A percentile compares a stretch with the other conserved stretches of the same genome.
phyloP scores from a whole-genome alignment of 2,888 invertebrate species.

The Melinaea marsaeus region DNA sequence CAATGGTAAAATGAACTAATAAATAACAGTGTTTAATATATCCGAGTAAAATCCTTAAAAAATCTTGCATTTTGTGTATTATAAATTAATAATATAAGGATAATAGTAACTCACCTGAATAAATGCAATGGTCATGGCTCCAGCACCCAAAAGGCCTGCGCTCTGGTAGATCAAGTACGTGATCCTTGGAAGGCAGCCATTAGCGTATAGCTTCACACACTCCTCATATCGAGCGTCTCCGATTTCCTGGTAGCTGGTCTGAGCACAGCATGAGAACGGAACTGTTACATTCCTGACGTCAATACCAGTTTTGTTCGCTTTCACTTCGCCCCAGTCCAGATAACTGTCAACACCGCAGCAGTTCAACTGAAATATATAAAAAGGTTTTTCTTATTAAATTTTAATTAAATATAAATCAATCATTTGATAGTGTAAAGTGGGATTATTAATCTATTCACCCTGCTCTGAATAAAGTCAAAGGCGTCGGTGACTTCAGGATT shows the following conservation, averaged over 20 bases:
- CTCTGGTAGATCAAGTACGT: conserved; percentile 82
- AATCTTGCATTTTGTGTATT: no score
- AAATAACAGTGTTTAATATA: no score
- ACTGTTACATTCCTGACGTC: conserved; percentile 63
- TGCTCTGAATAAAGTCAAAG: conserved; percentile 87
- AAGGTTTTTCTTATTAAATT: no score
- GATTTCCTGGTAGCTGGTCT: conserved; percentile 39
- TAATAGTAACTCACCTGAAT: conserved; percentile 79
- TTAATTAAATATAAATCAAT: no score
- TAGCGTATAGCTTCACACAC: conserved; percentile 63
- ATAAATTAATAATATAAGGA: not conserved
- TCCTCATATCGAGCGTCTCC: conserved; percentile 40
- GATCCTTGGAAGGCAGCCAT: conserved; percentile 81
- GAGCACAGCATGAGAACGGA: conserved; percentile 80
- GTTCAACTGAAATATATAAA: conserved; percentile 72
- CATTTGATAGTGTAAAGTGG: not conserved
- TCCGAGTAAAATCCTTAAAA: no score
- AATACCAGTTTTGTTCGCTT: conserved; percentile 47
- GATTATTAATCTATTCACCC: conserved; percentile 72
- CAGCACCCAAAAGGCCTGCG: conserved; percentile 84
- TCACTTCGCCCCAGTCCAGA: conserved; percentile 77
- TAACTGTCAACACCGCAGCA: conserved; percentile 83
- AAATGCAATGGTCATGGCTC: conserved; percentile 87
- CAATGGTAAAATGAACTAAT: no score
- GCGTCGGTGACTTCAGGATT: conserved; percentile 79